Evolutionary conservation across 2,113 vertebrate genomes (phyloP).

Genomic region (Mellivora capensis): DNA sequence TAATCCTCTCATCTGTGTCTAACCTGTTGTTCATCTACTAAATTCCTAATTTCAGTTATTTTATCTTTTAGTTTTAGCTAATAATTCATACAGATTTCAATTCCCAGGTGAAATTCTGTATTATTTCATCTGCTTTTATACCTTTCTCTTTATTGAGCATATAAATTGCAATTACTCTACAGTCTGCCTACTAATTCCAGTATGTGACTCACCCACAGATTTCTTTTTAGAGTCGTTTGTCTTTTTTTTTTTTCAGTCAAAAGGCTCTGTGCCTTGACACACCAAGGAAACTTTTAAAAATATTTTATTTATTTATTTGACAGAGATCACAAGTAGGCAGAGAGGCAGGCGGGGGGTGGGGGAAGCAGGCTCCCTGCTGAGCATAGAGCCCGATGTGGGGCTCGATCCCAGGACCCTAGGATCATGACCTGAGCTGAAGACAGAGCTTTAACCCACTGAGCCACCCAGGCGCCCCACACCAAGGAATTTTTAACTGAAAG

Average conservation of each 20-base stretch:
- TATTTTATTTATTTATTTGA: too few species aligned
- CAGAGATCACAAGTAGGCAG: too few species aligned
- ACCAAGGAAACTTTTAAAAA: neutral
- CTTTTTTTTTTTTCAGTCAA: neutral
- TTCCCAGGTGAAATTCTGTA: neutral
- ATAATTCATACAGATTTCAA: neutral
- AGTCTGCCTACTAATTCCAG: neutral
- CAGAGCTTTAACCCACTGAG: too few species aligned
- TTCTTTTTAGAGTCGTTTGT: neutral
- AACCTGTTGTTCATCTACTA: neutral
- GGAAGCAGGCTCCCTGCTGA: too few species aligned
- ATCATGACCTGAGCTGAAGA: too few species aligned
- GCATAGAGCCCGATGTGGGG: too few species aligned
- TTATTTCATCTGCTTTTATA: neutral
- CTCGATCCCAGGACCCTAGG: too few species aligned
- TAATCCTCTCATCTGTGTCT: neutral
- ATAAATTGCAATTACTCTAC: neutral
- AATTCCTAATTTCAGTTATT: neutral
- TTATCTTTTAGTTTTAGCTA: neutral
- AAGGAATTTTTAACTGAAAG: neutral
- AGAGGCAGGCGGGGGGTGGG: fast-evolving
- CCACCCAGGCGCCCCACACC: neutral
- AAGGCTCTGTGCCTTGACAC: neutral
- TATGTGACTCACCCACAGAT: neutral
- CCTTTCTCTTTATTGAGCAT: neutral